These are phyloP conservation scores for Vireo altiloquus DNA, from an alignment of 2,113 vertebrate species.

Conservation along the genomic window DNA sequence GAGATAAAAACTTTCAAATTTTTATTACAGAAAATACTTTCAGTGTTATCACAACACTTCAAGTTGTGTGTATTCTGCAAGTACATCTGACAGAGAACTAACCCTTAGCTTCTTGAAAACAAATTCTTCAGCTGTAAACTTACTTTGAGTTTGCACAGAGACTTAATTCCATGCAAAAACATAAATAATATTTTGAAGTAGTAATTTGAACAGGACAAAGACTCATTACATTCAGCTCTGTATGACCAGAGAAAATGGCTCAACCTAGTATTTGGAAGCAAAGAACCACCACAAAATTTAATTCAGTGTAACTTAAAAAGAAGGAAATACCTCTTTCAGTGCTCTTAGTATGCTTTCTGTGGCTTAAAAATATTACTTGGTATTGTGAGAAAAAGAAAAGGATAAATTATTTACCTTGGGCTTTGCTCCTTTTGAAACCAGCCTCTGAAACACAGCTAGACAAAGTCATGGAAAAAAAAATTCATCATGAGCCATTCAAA, in stretches of 20 bases:
- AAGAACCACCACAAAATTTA: background rate
- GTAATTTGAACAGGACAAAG: background rate
- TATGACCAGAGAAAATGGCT: background rate
- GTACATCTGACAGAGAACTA: background rate
- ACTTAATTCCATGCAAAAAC: background rate
- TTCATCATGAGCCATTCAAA: background rate
- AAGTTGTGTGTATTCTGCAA: background rate
- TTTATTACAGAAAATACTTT: background rate
- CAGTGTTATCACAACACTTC: background rate
- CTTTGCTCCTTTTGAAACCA: background rate
- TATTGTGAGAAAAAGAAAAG: background rate
- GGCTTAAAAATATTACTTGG: background rate
- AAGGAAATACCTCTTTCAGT: background rate
- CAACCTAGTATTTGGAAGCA: background rate
- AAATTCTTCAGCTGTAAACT: background rate
- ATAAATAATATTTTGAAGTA: background rate
- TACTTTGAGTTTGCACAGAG: background rate
- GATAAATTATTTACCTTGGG: background rate
- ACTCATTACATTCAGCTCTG: background rate
- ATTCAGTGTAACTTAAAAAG: background rate
- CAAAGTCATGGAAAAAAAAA: background rate
- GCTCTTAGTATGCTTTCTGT: background rate
- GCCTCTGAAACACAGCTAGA: background rate
- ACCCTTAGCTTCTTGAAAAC: background rate
- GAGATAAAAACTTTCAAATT: conserved; percentile 3